Conservation (phyloP, 2,797 vertebrate species). For the Melanotaenia nigrans region DNA sequence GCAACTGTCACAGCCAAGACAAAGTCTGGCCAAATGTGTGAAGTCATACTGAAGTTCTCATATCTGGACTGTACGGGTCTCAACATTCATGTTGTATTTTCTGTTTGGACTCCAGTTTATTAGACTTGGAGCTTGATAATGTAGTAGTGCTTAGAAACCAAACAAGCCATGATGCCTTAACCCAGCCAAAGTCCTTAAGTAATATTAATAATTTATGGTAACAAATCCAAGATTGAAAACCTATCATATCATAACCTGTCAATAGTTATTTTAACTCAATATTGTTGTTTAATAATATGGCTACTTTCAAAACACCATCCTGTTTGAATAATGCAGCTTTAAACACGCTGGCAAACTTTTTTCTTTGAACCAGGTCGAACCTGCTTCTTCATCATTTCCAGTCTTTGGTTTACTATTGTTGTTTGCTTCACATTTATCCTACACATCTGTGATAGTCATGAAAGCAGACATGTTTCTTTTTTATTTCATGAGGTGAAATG, state of each 20-base stretch:
- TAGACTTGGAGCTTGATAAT: background rate
- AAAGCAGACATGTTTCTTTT: background rate
- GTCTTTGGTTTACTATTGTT: background rate
- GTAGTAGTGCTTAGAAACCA: background rate
- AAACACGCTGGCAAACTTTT: background rate
- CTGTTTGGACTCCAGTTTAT: background rate
- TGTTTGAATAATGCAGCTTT: background rate
- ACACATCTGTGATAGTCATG: background rate
- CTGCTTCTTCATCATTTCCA: background rate
- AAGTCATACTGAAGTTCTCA: background rate
- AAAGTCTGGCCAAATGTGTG: background rate
- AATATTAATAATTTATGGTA: background rate
- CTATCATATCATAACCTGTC: background rate
- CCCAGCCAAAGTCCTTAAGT: background rate
- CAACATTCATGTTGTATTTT: conserved; percentile 5
- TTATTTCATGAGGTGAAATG: background rate
- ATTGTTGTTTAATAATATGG: background rate
- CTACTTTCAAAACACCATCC: background rate
- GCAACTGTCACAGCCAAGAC: conserved; percentile 1
- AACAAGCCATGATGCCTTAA: conserved; percentile 1
- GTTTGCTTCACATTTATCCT: background rate
- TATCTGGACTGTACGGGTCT: conserved; percentile 1
- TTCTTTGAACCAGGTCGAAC: background rate
- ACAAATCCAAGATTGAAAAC: background rate
- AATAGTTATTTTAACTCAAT: background rate